Evolutionary conservation across 1,140 invertebrate species (phyloP).

Genomic region (Uloborus diversus): DNA sequence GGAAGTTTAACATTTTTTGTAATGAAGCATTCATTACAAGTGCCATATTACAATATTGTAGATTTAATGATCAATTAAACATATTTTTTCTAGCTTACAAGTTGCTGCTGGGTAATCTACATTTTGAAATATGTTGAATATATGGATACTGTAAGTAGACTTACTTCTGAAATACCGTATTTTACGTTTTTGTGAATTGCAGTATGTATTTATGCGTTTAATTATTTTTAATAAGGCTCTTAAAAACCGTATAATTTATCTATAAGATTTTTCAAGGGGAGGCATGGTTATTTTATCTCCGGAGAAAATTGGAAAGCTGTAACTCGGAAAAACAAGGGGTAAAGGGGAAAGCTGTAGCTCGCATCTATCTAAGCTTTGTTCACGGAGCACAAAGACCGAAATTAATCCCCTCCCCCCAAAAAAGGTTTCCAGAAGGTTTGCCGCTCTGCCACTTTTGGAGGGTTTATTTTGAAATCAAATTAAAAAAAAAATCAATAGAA

Average conservation of each 20-base stretch:
- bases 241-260: background rate
- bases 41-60: background rate
- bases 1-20: too few relatives aligned
- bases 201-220: background rate
- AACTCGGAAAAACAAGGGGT: too few relatives aligned
- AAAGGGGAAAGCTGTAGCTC: too few relatives aligned
- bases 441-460: too few relatives aligned
- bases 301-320: too few relatives aligned
- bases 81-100: conserved; percentile 68
- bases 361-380: too few relatives aligned
- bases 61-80: background rate
- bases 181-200: background rate
- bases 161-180: background rate
- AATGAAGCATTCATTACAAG: background rate
- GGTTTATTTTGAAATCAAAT: too few relatives aligned
- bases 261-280: background rate
- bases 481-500: too few relatives aligned
- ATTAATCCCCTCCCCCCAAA: too few relatives aligned
- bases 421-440: too few relatives aligned
- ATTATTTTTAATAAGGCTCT: background rate
- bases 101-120: conserved; percentile 78
- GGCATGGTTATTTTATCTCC: background rate
- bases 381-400: too few relatives aligned
- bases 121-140: conserved; percentile 97
- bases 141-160: conserved; percentile 86